phyloP scores from a whole-genome alignment of 2,888 invertebrate genomes.

The Cataglyphis rosenhaueri region DNA sequence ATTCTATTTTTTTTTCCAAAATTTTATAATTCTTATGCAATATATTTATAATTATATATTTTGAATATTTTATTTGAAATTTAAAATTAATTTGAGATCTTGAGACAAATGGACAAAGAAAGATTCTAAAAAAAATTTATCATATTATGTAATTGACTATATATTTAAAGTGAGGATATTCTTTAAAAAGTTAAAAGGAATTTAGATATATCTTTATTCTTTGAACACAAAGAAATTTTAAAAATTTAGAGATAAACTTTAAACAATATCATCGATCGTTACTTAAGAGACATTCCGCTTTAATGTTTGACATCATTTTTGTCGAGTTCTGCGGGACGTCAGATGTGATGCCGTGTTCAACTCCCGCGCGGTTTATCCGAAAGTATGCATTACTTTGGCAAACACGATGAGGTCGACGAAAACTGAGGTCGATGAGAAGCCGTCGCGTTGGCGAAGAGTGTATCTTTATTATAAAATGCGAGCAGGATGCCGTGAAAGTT shows the following conservation, averaged over 20 bases:
- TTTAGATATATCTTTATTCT: constrained; percentile 12
- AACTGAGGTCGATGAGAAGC: constrained; percentile 42
- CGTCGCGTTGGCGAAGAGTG: constrained; percentile 34
- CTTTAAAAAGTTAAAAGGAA: background rate
- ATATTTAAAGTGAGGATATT: background rate
- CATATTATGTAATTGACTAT: background rate
- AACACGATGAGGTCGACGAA: constrained; percentile 53
- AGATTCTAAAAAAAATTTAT: background rate
- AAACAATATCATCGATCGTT: constrained; percentile 9
- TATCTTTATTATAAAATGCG: constrained; percentile 51
- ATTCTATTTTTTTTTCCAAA: background rate
- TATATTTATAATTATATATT: background rate
- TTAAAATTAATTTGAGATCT: background rate
- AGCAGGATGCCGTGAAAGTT: constrained; percentile 35
- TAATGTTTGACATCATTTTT: constrained; percentile 13
- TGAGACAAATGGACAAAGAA: background rate
- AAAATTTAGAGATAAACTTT: constrained; percentile 2
- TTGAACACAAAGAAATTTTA: constrained; percentile 13
- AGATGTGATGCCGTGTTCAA: constrained; percentile 83
- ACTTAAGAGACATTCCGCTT: background rate
- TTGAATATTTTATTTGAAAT: background rate
- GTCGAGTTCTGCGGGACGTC: constrained; percentile 72
- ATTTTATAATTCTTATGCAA: background rate
- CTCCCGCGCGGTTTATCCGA: constrained; percentile 81
- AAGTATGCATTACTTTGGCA: constrained; percentile 63